A percentile compares a stretch with the other conserved stretches of the same genome.
Evolutionary conservation across 2,113 vertebrate species (phyloP).

Genomic region (Phaethon lepturus): DNA sequence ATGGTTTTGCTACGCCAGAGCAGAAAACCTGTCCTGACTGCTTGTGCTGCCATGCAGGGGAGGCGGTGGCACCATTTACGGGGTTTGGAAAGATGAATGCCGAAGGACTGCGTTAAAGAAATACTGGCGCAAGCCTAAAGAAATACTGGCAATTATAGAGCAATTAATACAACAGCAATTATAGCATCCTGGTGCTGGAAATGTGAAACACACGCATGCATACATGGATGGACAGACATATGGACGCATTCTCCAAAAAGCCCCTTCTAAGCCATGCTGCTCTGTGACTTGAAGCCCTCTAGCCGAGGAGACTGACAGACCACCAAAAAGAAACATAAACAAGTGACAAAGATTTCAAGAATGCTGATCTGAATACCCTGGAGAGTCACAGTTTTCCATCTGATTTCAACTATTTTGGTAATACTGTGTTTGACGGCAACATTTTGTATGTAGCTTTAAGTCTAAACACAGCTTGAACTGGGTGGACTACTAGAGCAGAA

Average conservation of each 20-base stretch:
- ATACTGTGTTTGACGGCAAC: not conserved
- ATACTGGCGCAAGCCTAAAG: not conserved
- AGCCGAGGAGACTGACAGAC: not conserved
- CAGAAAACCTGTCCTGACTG: not conserved
- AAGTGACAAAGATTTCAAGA: not conserved
- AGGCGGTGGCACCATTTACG: not conserved
- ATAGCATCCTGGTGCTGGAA: not conserved
- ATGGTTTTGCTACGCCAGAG: not conserved
- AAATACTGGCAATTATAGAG: not conserved
- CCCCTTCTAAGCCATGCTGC: not conserved
- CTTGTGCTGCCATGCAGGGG: not conserved
- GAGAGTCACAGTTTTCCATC: not conserved
- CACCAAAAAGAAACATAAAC: not conserved
- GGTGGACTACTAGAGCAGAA: not conserved
- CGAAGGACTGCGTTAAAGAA: not conserved
- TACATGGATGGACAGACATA: not conserved
- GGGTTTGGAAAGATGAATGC: not conserved
- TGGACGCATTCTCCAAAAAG: not conserved
- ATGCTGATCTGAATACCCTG: not conserved
- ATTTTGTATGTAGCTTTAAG: not conserved
- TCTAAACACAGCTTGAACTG: not conserved
- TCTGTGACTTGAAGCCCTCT: not conserved
- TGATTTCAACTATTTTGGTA: not conserved
- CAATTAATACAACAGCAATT: not conserved
- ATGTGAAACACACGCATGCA: not conserved